Conservation (phyloP, 1,140 invertebrate species). For the Heliconius eleuchia region DNA sequence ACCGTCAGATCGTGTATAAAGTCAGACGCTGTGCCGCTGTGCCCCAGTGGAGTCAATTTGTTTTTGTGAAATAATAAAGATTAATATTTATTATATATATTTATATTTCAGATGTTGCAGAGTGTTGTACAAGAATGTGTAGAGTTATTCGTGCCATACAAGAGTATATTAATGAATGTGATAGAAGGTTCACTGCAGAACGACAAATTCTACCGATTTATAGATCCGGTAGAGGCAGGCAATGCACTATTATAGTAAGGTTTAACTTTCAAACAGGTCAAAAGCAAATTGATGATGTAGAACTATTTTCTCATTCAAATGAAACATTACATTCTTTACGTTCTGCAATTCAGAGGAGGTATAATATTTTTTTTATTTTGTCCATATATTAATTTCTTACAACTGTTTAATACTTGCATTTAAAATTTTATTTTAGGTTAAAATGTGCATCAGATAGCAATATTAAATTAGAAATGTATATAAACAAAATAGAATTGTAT, state of each 20-base stretch:
- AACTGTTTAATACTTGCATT: not conserved
- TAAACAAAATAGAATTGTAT: slow-evolving; percentile 94
- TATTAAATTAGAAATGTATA: slow-evolving; percentile 94
- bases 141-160: slow-evolving; percentile 96
- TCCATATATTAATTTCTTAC: not conserved
- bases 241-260: slow-evolving; percentile 92
- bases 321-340: slow-evolving; percentile 93
- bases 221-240: slow-evolving; percentile 94
- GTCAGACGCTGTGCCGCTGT: no score
- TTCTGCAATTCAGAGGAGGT: slow-evolving; percentile 74
- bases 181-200: slow-evolving; percentile 94
- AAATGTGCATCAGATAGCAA: slow-evolving; percentile 86
- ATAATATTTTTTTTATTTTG: slow-evolving; percentile 7
- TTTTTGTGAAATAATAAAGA: not conserved
- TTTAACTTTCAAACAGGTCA: slow-evolving; percentile 92
- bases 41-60: no score
- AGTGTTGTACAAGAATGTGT: slow-evolving; percentile 88
- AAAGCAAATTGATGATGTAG: slow-evolving; percentile 94
- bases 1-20: no score
- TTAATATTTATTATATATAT: not conserved
- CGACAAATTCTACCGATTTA: slow-evolving; percentile 93
- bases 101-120: slow-evolving; percentile 70
- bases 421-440: slow-evolving; percentile 71
- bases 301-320: slow-evolving; percentile 96
- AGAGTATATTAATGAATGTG: slow-evolving; percentile 98